Evolutionary conservation across 1,140 invertebrate genomes (phyloP), one percentile per base, ranked within the genome.

Genomic region (Meteorus sp.): DNA sequence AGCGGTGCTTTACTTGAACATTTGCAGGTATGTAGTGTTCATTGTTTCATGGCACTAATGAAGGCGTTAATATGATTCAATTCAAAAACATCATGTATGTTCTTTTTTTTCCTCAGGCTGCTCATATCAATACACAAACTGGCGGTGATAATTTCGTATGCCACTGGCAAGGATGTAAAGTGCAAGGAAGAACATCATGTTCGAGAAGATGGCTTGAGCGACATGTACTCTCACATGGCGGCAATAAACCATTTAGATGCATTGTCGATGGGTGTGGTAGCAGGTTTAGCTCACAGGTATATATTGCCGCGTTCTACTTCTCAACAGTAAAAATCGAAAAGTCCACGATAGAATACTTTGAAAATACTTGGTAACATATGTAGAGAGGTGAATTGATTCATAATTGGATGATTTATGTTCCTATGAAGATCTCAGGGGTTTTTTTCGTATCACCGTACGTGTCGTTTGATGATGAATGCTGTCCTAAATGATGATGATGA

Each of bases 161-260:
- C 73, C 84, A 94, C 15, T 98, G 94, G 94, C 84, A 88, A 62
- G 91, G 91, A 4, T 97, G 95, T 81, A 97, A 97, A 78, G 95
- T 98, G n/a, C 94, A 92, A 74, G 91, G 92, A 62, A 88, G 90
- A 68, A 88, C 88, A 13, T 97, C 94, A 0, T 94, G 91, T 75
- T 97, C 94, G 7, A 83, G 91, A 44, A 86, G 91, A 35, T 98
- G 95, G 95, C 80, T 98, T 31, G 93, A 97, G 71, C 82, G 94
- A 31, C 95, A 98, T 81, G 91, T 97, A 20, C 79, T 96, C 25
- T 89, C 88, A 1, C 94, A 97, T 75, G 92, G 92, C 58, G 94
- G 94, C 23, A 95, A 92, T 72, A 97, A 97, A 75, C 94, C 94
- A 20, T 97, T 94, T 80, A 88, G 92, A 67, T 98, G 95, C 79